Percentiles rank a stretch among this genome's conserved stretches.
Evolutionary conservation across 2,888 invertebrate genomes (phyloP).

Genomic region (Melikaiella ostensackeni): DNA sequence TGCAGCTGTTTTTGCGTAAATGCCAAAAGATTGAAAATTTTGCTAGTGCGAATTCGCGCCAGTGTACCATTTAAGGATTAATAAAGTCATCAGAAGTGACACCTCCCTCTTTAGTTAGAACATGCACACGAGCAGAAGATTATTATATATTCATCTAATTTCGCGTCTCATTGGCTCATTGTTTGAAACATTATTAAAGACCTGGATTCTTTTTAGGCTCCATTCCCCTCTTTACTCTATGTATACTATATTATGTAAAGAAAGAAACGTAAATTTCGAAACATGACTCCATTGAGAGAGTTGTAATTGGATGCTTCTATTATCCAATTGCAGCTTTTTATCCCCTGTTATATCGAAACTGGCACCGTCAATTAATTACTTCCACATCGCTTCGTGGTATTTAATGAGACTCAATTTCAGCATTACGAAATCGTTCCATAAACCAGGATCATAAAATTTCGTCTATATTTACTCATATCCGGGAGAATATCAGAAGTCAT

Average conservation of each 20-base stretch:
- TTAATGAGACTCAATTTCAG: conserved; percentile 31
- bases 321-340: conserved; percentile 20
- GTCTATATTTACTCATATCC: conserved; percentile 35
- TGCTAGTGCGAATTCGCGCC: too few species aligned
- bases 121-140: not conserved
- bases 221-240: too few species aligned
- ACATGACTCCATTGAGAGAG: conserved; percentile 1
- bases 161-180: too few species aligned
- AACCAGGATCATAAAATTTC: conserved; percentile 32
- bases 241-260: too few species aligned
- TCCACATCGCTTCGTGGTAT: conserved; percentile 14
- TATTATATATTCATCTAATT: not conserved
- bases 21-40: too few species aligned
- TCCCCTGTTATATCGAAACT: conserved; percentile 20
- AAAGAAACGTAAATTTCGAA: not conserved
- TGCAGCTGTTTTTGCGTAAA: too few species aligned
- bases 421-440: conserved; percentile 34
- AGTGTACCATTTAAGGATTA: too few species aligned
- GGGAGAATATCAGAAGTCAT: conserved; percentile 27
- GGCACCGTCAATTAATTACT: conserved; percentile 13
- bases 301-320: not conserved
- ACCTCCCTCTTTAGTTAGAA: not conserved
- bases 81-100: too few species aligned
- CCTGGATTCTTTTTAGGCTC: too few species aligned
- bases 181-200: too few species aligned